Base-by-base conservation (phyloP, 2,888 invertebrate genomes). In the Phaonia tiefii region DNA sequence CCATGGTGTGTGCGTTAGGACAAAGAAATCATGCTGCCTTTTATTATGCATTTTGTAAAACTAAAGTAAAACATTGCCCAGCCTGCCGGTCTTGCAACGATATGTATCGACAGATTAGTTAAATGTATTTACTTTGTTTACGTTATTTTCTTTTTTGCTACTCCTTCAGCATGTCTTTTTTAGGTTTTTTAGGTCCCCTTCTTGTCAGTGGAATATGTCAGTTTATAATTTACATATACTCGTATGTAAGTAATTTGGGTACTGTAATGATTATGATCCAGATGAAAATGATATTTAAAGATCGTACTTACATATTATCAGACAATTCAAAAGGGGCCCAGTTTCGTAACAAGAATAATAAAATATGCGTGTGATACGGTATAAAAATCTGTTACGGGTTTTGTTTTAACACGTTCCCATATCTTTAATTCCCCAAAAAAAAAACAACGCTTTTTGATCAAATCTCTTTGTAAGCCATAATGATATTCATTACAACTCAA, bases 381-480 rank as follows among this genome's bases (percentile, higher is more conserved):
- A 11, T 31, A 58, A 51, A 76, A 25, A 44, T 76, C 46, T 58
- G 22, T 39, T 73, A 58, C 31, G 39, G 17, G 22, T 51, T 67
- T 72, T 60, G 72, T 77, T 77, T 39, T 31, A 72, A 51, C 77
- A 77, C 77, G 49, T 72, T 22, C 20, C 11, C 51, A 44, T 63
- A 26, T 46, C 49, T n/a, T 69, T 20, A 10, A 58, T 17, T 20
- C 42, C 54, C 25, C 25, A 13, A 31, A n/a, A 46, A 54, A 26
- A 70, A 44, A 76, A 54, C 58, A 39, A 44, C 10, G 15, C 39
- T 63, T 42, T 58, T 73, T 67, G 60, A 67, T 72, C 49, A 39
- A 72, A 49, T 69, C 51, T 44, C 10, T 49, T 49, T 39, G 42
- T 1, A 69, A 37, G 31, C 49, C 63, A 58, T 71, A 44, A 71